Base-by-base conservation (phyloP, 2,797 vertebrate species). In the Oreortyx pictus region DNA sequence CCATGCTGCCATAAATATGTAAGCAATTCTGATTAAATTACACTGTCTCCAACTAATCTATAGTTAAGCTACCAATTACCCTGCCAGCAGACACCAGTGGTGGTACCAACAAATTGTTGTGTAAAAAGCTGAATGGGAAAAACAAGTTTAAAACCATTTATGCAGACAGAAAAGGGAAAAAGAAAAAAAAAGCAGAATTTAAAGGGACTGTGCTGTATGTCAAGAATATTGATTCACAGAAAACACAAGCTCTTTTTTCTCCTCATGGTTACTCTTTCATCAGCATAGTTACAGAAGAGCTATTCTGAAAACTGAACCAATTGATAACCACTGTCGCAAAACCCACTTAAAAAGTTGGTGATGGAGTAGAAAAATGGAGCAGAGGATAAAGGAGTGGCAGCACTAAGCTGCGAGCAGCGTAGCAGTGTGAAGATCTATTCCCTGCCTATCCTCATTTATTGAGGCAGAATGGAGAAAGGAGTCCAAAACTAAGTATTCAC, bases 401-500 rank as follows among this genome's bases (percentile, higher is more conserved):
- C 68, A 31, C 61, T 67, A 33, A 73, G 77, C 81, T 90, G 92
- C 20, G 39, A 90, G 83, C 80, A 82, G 37, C 1, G 14, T 16
- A 66, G 84, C 18, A 0, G 33, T 50, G 49, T 24, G 66, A 78
- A 87, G 70, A 95, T 94, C 86, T 72, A 72, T 93, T 68, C 82
- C 86, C 70, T 90, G 49, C n/a, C 70, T 82, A 0, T 41, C 52
- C 76, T 80, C 94, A 75, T 93, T 89, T 93, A 70, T 60, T 72
- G 85, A 88, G 73, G 50, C 5, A 86, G 82, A 86, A 75, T 11
- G 54, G 82, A 72, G 54, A 94, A 81, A 93, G 46, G 43, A 90
- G 49, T 22, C 89, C 66, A 75, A 86, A 93, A 50, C 70, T 56
- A 70, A 81, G 76, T 29, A 94, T 90, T 93, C 87, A 66, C 89